Evolutionary conservation across 1,140 invertebrate species (phyloP).

Genomic region (Eumeta japonica): DNA sequence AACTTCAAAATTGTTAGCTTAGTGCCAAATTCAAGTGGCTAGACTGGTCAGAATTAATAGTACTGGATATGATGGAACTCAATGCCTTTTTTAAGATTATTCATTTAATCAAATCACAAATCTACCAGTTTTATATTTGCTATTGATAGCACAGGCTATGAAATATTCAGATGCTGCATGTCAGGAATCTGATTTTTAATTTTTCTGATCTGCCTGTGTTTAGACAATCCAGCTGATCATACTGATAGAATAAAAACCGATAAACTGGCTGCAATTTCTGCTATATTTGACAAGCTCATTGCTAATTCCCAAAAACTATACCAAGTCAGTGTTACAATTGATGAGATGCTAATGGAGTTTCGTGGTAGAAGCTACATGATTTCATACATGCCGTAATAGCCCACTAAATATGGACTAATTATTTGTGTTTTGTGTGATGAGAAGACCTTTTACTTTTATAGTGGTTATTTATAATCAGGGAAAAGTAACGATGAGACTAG

Average conservation of each 20-base stretch:
- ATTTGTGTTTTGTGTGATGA: slow-evolving; percentile 15
- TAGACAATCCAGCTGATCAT: background rate
- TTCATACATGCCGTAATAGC: slow-evolving; percentile 49
- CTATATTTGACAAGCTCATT: slow-evolving; percentile 3
- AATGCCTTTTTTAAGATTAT: no score
- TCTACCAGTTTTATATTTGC: no score
- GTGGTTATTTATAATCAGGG: no score
- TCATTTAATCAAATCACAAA: no score
- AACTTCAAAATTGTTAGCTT: no score
- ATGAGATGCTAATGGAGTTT: slow-evolving; percentile 38
- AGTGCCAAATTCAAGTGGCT: no score
- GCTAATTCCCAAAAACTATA: background rate
- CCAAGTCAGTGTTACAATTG: slow-evolving; percentile 18
- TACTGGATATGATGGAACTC: no score
- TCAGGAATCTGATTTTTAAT: slow-evolving; percentile 7
- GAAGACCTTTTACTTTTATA: slow-evolving; percentile 1
- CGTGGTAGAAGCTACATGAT: slow-evolving; percentile 32
- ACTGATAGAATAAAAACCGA: slow-evolving; percentile 5
- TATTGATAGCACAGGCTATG: slow-evolving; percentile 12
- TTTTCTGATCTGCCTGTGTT: slow-evolving; percentile 6
- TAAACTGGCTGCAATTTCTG: slow-evolving; percentile 3
- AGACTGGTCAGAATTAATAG: no score
- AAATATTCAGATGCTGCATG: slow-evolving; percentile 13
- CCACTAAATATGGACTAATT: slow-evolving; percentile 48
- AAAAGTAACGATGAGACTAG: no score